Conservation (phyloP, 2,113 vertebrate species). For the Petroica traversi region DNA sequence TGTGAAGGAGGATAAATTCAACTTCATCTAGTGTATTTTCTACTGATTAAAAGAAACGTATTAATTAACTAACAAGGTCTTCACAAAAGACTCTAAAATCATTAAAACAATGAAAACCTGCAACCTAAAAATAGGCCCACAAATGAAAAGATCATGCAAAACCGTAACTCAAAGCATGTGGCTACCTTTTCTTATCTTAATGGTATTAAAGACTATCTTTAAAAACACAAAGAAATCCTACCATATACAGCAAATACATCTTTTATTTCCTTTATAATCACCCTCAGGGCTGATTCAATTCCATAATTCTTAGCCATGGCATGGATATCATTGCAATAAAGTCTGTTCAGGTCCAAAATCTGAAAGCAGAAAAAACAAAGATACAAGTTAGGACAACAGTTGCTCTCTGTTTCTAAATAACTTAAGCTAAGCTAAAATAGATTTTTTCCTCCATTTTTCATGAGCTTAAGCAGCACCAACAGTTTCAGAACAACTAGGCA, state of each 20-base stretch:
- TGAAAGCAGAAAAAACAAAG: conserved; percentile 29
- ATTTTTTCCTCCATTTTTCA: not conserved
- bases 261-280: conserved; percentile 96
- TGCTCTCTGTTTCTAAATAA: not conserved
- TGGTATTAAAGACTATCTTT: not conserved
- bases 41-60: not conserved
- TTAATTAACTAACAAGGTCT: not conserved
- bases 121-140: not conserved
- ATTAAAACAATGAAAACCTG: not conserved
- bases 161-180: not conserved
- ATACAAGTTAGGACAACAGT: not conserved
- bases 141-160: not conserved
- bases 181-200: not conserved
- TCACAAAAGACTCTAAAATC: not conserved
- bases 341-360: conserved; percentile 86
- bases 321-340: conserved; percentile 94
- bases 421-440: not conserved
- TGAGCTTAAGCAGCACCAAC: not conserved
- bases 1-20: not conserved
- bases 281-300: conserved; percentile 91
- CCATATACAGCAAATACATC: conserved; percentile 98
- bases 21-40: not conserved
- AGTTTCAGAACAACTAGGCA: not conserved
- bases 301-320: conserved; percentile 92
- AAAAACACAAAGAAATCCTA: conserved; percentile 49